Percentiles rank a stretch among this genome's conserved stretches.
Evolutionary conservation across 1,140 invertebrate species (phyloP).

Genomic region (Lethocerus indicus): DNA sequence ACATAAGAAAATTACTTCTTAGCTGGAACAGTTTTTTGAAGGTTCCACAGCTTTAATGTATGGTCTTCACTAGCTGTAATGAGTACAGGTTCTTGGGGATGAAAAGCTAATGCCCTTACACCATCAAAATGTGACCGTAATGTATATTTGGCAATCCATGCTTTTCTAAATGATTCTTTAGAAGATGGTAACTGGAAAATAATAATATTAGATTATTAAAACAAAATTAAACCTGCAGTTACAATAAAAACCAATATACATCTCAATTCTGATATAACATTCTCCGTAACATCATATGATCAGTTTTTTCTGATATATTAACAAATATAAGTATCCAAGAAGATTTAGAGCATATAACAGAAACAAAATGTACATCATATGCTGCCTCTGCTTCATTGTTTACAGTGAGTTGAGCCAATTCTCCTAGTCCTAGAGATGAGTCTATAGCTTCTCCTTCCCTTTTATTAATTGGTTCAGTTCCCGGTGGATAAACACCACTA

Average conservation of each 20-base stretch:
- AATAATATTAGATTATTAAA: slow-evolving; percentile 9
- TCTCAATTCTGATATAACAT: too few relatives aligned
- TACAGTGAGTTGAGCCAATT: slow-evolving; percentile 89
- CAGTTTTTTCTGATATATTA: too few relatives aligned
- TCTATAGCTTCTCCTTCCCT: slow-evolving; percentile 48
- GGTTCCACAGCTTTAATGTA: slow-evolving; percentile 97
- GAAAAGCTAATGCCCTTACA: slow-evolving; percentile 91
- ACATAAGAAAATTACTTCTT: slow-evolving; percentile 55
- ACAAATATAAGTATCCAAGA: too few relatives aligned
- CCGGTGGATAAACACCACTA: too few relatives aligned
- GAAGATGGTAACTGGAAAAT: slow-evolving; percentile 48
- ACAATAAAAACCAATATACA: too few relatives aligned
- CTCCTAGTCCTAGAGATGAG: slow-evolving; percentile 73
- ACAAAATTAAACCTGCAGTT: too few relatives aligned
- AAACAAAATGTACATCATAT: slow-evolving; percentile 56
- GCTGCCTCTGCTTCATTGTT: slow-evolving; percentile 87
- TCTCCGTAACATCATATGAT: too few relatives aligned
- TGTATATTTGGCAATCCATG: slow-evolving; percentile 96
- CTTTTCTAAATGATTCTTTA: slow-evolving; percentile 90
- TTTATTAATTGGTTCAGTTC: too few relatives aligned
- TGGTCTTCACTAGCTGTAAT: slow-evolving; percentile 98
- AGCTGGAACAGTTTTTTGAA: slow-evolving; percentile 90
- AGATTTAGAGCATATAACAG: too few relatives aligned
- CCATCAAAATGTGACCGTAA: slow-evolving; percentile 95
- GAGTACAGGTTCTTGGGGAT: slow-evolving; percentile 89